These are phyloP conservation scores for Nebria salina DNA, from an alignment of 2,888 invertebrate species.

Conservation along the genomic window DNA sequence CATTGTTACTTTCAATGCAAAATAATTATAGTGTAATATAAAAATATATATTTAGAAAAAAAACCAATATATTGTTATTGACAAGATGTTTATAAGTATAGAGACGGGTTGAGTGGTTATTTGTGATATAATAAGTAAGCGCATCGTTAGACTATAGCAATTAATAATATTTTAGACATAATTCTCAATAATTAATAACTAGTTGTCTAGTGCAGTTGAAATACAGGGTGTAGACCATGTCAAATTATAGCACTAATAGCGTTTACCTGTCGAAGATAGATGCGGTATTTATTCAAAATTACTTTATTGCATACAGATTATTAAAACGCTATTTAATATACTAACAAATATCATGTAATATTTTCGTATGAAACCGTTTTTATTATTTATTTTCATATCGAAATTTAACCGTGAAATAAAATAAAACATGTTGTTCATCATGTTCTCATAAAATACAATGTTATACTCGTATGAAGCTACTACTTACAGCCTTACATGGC, in stretches of 20 bases:
- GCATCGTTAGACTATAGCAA: neutral
- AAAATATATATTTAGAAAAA: neutral
- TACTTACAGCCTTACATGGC: conserved; percentile 29
- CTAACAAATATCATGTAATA: too few species aligned
- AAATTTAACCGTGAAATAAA: neutral
- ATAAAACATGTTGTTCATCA: neutral
- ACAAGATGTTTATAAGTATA: neutral
- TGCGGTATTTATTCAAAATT: neutral
- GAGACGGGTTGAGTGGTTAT: neutral
- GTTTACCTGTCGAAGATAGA: neutral
- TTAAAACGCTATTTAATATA: too few species aligned
- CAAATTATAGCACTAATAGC: neutral
- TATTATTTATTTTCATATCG: too few species aligned
- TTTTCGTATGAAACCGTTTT: too few species aligned
- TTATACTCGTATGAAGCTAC: neutral
- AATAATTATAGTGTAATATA: too few species aligned
- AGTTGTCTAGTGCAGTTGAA: neutral
- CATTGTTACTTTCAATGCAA: too few species aligned
- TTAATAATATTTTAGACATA: neutral
- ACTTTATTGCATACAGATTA: neutral
- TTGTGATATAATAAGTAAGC: neutral
- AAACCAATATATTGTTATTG: neutral
- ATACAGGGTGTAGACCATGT: neutral
- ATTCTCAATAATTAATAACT: neutral
- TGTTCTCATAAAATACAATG: conserved; percentile 13